Percentiles rank a stretch among this genome's conserved stretches.
Evolutionary conservation across 2,113 vertebrate genomes (phyloP).

Genomic region (Nymphicus hollandicus): DNA sequence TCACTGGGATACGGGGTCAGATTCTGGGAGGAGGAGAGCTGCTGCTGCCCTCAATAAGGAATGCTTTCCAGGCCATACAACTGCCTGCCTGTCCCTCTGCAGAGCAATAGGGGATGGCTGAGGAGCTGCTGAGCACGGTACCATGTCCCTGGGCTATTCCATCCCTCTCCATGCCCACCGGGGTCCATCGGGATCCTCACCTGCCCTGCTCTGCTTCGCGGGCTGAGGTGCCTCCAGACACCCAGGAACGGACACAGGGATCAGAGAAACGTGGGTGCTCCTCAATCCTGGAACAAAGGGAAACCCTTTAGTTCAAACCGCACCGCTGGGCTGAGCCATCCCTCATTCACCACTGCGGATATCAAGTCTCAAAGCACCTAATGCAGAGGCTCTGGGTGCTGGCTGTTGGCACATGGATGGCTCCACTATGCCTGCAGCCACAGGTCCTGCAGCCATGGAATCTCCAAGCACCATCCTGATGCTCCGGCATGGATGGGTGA

Average conservation of each 20-base stretch:
- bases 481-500: background rate
- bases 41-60: background rate
- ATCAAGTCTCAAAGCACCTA: fast-evolving
- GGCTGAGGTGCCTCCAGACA: background rate
- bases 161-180: fast-evolving
- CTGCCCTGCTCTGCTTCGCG: slow-evolving; percentile 4
- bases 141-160: background rate
- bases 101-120: background rate
- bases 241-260: background rate
- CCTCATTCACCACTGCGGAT: background rate
- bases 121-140: background rate
- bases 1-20: background rate
- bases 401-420: no score
- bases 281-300: slow-evolving; percentile 18
- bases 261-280: background rate
- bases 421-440: background rate
- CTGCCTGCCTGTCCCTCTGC: fast-evolving
- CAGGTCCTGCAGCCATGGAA: background rate
- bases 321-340: background rate
- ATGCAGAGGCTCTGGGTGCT: background rate
- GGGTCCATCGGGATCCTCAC: background rate
- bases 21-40: background rate
- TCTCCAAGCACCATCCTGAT: background rate
- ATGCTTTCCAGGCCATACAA: fast-evolving
- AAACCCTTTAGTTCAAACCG: background rate